phyloP scores from a whole-genome alignment of 2,797 vertebrate genomes.

The Micropoecilia bifurca region DNA sequence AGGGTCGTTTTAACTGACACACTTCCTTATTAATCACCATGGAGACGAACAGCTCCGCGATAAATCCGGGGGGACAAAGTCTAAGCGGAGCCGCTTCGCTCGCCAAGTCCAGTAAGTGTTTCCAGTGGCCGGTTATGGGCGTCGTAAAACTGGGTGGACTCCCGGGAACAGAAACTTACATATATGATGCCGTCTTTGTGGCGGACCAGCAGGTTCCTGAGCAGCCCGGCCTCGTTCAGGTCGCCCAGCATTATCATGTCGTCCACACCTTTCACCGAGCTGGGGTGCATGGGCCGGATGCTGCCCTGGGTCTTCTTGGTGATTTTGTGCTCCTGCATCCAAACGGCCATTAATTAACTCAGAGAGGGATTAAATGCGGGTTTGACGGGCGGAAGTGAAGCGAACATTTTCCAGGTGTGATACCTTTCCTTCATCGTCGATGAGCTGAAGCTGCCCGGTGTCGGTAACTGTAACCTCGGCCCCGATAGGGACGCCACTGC shows the following conservation, averaged over 20 bases:
- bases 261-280: conserved; percentile 89
- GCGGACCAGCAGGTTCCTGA: conserved; percentile 94
- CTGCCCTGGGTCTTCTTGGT: conserved; percentile 67
- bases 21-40: conserved; percentile 68
- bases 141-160: conserved; percentile 63
- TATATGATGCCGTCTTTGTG: conserved; percentile 93
- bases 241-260: conserved; percentile 96
- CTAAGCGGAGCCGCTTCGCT: conserved; percentile 29
- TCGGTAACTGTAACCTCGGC: conserved; percentile 87
- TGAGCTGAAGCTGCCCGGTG: conserved; percentile 85
- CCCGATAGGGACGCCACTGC: conserved; percentile 84
- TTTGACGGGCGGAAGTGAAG: background rate
- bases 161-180: conserved; percentile 80
- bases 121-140: conserved; percentile 46
- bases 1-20: conserved; percentile 47
- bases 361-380: background rate
- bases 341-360: background rate
- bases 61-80: conserved; percentile 76
- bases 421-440: conserved; percentile 98
- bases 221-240: conserved; percentile 92
- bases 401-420: background rate
- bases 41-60: conserved; percentile 68
- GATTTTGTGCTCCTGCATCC: conserved; percentile 88
- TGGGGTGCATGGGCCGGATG: conserved; percentile 90
- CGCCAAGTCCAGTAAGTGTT: conserved; percentile 22